These are phyloP conservation scores for Poecile atricapillus DNA, from an alignment of 2,113 vertebrate genomes.

Conservation along the genomic window DNA sequence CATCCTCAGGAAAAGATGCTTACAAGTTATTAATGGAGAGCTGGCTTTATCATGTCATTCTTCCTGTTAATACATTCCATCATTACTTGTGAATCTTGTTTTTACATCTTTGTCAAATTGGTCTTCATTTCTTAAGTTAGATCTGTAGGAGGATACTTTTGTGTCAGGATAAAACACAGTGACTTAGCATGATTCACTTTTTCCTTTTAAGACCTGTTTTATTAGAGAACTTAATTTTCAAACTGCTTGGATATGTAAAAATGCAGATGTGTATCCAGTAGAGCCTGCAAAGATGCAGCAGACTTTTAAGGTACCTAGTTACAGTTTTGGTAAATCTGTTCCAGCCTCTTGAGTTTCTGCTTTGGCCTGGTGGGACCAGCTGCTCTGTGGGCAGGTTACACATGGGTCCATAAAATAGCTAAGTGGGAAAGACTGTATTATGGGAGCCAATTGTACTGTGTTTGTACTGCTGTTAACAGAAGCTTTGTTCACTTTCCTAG, in stretches of 20 bases:
- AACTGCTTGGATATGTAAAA: background rate
- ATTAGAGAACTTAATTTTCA: background rate
- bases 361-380: background rate
- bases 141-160: conserved; percentile 24
- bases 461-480: background rate
- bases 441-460: background rate
- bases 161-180: conserved; percentile 20
- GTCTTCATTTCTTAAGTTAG: conserved; percentile 18
- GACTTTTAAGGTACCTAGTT: background rate
- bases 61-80: conserved; percentile 18
- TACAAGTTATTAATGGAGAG: conserved; percentile 28
- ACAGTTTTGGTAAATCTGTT: background rate
- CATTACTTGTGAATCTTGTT: background rate
- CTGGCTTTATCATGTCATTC: background rate
- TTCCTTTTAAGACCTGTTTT: conserved; percentile 16
- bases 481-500: background rate
- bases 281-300: background rate
- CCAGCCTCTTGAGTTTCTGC: background rate
- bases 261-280: background rate
- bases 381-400: background rate
- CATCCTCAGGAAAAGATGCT: background rate
- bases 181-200: conserved; percentile 25
- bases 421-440: background rate
- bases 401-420: background rate
- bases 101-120: conserved; percentile 30